These are phyloP conservation scores for Holacanthella duospinosa DNA, from an alignment of 2,888 invertebrate genomes.

Conservation along the genomic window DNA sequence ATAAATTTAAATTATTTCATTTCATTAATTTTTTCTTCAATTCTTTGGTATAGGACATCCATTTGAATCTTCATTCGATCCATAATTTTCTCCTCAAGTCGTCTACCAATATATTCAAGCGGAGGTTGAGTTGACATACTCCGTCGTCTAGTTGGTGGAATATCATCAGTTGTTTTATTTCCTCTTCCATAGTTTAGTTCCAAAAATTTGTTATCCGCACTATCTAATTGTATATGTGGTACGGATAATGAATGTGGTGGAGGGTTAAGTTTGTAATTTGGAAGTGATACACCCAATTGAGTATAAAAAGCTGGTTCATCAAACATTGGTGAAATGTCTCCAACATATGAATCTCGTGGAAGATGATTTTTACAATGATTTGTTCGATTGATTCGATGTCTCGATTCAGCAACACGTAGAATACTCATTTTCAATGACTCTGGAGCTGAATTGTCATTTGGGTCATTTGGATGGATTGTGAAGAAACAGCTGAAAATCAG, in stretches of 20 bases:
- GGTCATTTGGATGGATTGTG: conserved; percentile 30
- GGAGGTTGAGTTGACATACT: conserved; percentile 11
- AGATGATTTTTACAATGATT: conserved; percentile 23
- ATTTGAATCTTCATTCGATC: conserved; percentile 36
- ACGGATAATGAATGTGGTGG: neutral
- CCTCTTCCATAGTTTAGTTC: neutral
- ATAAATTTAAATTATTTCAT: conserved; percentile 1
- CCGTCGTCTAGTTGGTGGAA: conserved; percentile 13
- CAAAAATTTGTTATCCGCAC: neutral
- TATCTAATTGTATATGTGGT: neutral
- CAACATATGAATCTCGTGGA: neutral
- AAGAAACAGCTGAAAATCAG: conserved; percentile 17
- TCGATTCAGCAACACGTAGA: conserved; percentile 24
- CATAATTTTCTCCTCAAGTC: conserved; percentile 35
- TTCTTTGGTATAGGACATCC: conserved; percentile 28
- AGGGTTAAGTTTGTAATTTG: neutral
- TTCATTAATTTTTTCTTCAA: conserved; percentile 29
- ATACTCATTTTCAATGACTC: conserved; percentile 29
- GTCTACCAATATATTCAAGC: conserved; percentile 22
- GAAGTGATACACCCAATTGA: neutral
- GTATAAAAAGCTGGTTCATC: conserved; percentile 2
- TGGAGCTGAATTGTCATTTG: conserved; percentile 29
- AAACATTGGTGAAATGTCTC: conserved; percentile 12
- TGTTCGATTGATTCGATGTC: conserved; percentile 26
- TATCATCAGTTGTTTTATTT: neutral